Evolutionary conservation across 2,113 vertebrate genomes (phyloP).

Genomic region (Fukomys damarensis): DNA sequence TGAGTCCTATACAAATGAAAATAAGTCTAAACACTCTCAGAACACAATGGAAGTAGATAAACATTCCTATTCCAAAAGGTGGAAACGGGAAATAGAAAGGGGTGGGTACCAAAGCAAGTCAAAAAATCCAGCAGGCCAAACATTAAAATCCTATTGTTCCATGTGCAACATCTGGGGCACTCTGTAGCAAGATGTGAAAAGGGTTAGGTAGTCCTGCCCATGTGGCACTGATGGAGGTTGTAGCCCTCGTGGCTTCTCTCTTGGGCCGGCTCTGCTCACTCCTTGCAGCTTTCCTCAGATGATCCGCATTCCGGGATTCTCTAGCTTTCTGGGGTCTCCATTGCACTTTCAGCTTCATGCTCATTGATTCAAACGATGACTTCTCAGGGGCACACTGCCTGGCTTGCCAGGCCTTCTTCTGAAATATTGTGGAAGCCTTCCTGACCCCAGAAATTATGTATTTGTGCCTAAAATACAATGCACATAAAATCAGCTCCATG

Average conservation of each 20-base stretch:
- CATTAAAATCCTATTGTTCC: not conserved
- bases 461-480: too few species aligned
- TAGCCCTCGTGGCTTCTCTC: not conserved
- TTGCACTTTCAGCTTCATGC: not conserved
- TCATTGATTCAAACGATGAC: not conserved
- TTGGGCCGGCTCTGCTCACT: not conserved
- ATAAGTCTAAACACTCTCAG: not conserved
- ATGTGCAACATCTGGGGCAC: not conserved
- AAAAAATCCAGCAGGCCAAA: not conserved
- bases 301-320: not conserved
- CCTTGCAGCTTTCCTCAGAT: not conserved
- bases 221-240: not conserved
- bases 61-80: not conserved
- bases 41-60: not conserved
- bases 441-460: not conserved
- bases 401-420: not conserved
- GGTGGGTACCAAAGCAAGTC: not conserved
- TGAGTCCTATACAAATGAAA: not conserved
- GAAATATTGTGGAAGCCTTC: not conserved
- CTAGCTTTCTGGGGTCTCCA: not conserved
- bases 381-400: not conserved
- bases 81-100: not conserved
- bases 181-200: not conserved
- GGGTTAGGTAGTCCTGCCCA: not conserved
- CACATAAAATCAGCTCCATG: not conserved